Evolutionary conservation across 53 echinoderm and acorn worm species (phyloP).

Genomic region (Paracentrotus lividus): DNA sequence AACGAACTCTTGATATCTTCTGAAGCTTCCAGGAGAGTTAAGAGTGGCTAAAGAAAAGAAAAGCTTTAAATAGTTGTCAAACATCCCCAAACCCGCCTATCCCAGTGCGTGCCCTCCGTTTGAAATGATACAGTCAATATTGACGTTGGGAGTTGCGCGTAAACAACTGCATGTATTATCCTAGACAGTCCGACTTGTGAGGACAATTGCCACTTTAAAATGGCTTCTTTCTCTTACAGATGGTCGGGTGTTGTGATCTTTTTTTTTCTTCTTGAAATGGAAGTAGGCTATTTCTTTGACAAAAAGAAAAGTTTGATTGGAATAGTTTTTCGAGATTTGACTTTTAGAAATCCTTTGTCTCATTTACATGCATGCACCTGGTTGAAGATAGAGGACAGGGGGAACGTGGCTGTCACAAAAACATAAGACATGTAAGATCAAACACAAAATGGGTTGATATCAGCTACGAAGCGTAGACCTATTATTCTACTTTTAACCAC

Average conservation of each 20-base stretch:
- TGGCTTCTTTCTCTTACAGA: constrained; percentile 34
- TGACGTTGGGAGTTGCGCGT: constrained; percentile 65
- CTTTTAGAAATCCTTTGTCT: constrained; percentile 34
- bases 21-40: background rate
- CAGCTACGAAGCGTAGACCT: background rate
- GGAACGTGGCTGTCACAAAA: background rate
- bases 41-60: background rate
- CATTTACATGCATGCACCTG: constrained; percentile 30
- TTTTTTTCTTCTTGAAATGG: constrained; percentile 2
- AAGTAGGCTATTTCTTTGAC: background rate
- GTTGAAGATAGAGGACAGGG: background rate
- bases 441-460: background rate
- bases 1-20: constrained; percentile 37
- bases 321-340: background rate
- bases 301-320: constrained; percentile 15
- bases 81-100: constrained; percentile 10
- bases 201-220: constrained; percentile 66
- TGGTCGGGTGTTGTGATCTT: background rate
- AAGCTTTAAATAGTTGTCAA: constrained; percentile 53
- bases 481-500: background rate
- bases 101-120: background rate
- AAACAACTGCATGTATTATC: constrained; percentile 65
- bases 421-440: background rate
- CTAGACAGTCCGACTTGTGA: constrained; percentile 24
- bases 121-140: constrained; percentile 69